A percentile compares a stretch with the other conserved stretches of the same genome.
Conservation (phyloP, 2,797 vertebrate species). For the Phrynocephalus guinanensis region DNA sequence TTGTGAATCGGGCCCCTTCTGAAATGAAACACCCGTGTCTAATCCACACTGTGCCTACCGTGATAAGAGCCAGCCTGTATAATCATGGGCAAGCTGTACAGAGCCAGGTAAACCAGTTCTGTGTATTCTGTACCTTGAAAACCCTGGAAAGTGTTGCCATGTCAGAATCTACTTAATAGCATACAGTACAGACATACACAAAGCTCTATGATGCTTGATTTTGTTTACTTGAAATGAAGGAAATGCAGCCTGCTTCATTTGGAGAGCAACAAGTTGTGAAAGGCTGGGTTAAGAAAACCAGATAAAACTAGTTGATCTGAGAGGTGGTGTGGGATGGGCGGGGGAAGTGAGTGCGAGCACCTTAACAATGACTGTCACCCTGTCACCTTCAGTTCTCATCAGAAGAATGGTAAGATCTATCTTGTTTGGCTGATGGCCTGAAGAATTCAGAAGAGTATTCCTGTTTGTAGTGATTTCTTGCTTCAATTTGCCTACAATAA, state of each 20-base stretch:
- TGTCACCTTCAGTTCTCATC: background rate
- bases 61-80: too few relatives aligned
- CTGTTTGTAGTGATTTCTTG: background rate
- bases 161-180: too few relatives aligned
- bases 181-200: too few relatives aligned
- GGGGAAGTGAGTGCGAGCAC: background rate
- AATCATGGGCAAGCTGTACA: too few relatives aligned
- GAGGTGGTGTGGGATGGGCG: background rate
- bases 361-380: background rate
- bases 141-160: too few relatives aligned
- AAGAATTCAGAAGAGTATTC: background rate
- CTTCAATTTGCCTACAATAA: background rate
- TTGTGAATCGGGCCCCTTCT: too few relatives aligned
- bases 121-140: too few relatives aligned
- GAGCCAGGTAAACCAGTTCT: too few relatives aligned
- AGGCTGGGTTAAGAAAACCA: background rate
- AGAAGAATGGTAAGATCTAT: background rate
- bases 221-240: background rate
- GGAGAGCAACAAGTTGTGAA: background rate
- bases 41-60: too few relatives aligned
- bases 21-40: too few relatives aligned
- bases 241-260: background rate
- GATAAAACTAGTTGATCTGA: background rate
- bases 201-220: background rate
- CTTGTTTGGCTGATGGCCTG: background rate